A percentile compares a stretch with the other conserved stretches of the same genome.
These are phyloP conservation scores for Cygnus atratus DNA, from an alignment of 2,113 vertebrate species.

Conservation along the genomic window DNA sequence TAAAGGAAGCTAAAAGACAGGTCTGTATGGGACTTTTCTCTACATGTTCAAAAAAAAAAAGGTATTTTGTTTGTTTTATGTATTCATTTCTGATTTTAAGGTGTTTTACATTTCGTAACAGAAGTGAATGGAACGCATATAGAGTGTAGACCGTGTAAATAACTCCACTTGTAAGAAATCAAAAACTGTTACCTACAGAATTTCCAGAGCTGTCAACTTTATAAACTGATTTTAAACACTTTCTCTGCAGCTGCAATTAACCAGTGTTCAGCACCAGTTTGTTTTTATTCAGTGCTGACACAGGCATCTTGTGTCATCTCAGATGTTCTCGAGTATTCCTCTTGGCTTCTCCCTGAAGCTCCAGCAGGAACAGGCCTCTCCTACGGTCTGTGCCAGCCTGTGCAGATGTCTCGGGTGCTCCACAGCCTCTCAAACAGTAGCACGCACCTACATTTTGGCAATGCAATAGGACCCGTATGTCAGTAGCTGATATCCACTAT, in stretches of 20 bases:
- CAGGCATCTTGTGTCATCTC: not conserved
- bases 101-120: not conserved
- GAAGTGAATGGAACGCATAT: not conserved
- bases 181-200: not conserved
- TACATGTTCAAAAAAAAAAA: not conserved
- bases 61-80: not conserved
- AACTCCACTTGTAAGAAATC: not conserved
- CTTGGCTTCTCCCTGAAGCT: not conserved
- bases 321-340: not conserved
- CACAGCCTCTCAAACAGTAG: not conserved
- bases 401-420: not conserved
- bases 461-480: not conserved
- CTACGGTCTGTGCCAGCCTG: not conserved
- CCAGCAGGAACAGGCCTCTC: not conserved
- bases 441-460: not conserved
- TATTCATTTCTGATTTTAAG: not conserved
- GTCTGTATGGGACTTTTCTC: slow-evolving; percentile 70
- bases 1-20: slow-evolving; percentile 80
- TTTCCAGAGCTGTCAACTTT: not conserved
- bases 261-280: not conserved
- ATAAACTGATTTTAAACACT: not conserved
- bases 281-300: not conserved
- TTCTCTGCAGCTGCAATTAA: not conserved
- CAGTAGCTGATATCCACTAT: not conserved
- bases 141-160: not conserved